Evolutionary conservation across 1,140 invertebrate species (phyloP), one percentile per base, ranked within the genome.

Genomic region (Drosophila lacertosa): DNA sequence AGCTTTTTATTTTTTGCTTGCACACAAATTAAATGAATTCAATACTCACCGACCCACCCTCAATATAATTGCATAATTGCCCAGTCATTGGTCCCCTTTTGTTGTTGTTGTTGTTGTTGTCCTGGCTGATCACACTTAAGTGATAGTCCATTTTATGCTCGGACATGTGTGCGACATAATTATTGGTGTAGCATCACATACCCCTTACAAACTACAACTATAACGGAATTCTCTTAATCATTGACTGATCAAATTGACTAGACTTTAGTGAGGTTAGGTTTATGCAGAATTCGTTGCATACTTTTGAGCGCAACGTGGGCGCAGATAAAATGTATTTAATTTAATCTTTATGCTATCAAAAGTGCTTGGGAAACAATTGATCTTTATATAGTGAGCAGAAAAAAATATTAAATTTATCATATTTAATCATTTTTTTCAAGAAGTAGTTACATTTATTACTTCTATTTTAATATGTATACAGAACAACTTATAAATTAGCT

Each of bases 41-140:
- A 74, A 77, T 82, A 59, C 59, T 51, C 62, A 6, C 39, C 50
- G 57, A 50, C 60, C 44, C 60, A 26, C 42, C 63, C 16, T 86
- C 64, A 81, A 74, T 50, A 77, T 86, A 84, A 86, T 84, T 84
- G 80, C 77, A 81, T 84, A 84, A 84, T 86, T 84, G 67, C 80
- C 73, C 54, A 74, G 80, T 77, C 77, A 86, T 86, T 84, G 73
- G 20, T 54, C 45, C 77, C 78, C 73, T 60, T 32, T 53, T 11
- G 29, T n/a, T n/a, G n/a, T n/a, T n/a, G n/a, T n/a, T n/a, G n/a
- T n/a, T n/a, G n/a, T n/a, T n/a, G n/a, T n/a, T n/a, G n/a, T n/a
- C 18, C 32, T 9, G 2, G 24, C 57, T n/a, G 73, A 80, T 77
- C 45, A 29, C 80, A 77, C 68, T 86, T 79, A 77, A 80, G 81